These are phyloP conservation scores for Clytia hemisphaerica DNA, from an alignment of 30 jellyfish, hydroid and myxozoan species.

Conservation along the genomic window DNA sequence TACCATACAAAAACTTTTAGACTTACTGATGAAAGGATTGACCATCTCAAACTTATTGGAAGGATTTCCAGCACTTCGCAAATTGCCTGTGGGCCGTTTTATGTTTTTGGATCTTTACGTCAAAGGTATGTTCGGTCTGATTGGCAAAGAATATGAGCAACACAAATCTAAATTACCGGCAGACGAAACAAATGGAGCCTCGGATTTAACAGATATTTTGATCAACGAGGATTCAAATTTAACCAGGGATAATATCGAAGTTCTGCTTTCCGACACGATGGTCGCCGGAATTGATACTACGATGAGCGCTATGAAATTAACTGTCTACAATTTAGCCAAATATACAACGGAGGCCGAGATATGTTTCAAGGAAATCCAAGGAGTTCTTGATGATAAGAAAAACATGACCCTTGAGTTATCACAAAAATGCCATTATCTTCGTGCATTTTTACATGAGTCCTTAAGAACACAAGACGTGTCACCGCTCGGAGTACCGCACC, in stretches of 20 bases:
- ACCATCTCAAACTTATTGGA: not conserved
- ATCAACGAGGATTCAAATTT: not conserved
- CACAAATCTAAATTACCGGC: not conserved
- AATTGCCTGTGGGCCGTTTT: not conserved
- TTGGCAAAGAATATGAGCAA: not conserved
- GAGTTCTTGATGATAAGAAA: not conserved
- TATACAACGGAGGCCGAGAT: not conserved
- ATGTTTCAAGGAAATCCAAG: constrained; percentile 1
- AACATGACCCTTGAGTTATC: not conserved
- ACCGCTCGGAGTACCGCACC: constrained; percentile 6
- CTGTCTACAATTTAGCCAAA: not conserved
- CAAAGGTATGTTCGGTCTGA: not conserved
- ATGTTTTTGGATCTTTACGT: not conserved
- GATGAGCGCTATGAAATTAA: not conserved
- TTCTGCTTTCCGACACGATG: not conserved
- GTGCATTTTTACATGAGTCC: not conserved
- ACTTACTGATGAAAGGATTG: not conserved
- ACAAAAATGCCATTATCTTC: not conserved
- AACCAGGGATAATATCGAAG: not conserved
- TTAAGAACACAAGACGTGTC: not conserved
- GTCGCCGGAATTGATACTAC: constrained; percentile 8
- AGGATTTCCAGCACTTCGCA: constrained; percentile 7
- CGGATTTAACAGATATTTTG: not conserved
- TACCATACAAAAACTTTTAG: not conserved
- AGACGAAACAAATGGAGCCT: not conserved